These are phyloP conservation scores for Melanerpes formicivorus DNA, from an alignment of 2,113 vertebrate genomes.

Conservation along the genomic window DNA sequence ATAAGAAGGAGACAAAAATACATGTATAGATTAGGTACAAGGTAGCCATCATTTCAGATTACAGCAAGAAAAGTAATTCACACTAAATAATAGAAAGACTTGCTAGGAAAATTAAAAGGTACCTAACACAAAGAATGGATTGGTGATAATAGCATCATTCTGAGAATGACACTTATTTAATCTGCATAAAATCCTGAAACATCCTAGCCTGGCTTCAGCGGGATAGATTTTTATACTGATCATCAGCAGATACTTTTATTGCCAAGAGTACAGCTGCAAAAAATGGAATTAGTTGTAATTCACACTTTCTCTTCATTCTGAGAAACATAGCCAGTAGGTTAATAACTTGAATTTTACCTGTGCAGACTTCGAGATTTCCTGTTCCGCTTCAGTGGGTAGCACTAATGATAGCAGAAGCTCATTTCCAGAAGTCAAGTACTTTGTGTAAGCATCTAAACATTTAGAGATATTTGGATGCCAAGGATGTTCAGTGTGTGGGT, in stretches of 20 bases:
- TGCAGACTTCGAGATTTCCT: neutral
- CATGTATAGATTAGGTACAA: neutral
- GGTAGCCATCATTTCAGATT: neutral
- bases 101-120: neutral
- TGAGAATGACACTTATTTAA: neutral
- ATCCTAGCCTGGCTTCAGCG: neutral
- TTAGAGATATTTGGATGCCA: neutral
- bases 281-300: neutral
- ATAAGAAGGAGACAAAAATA: neutral
- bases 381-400: neutral
- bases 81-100: neutral
- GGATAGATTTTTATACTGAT: neutral
- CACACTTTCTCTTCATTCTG: neutral
- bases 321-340: neutral
- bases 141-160: neutral
- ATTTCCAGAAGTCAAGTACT: neutral
- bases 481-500: neutral
- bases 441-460: neutral
- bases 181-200: neutral
- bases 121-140: neutral
- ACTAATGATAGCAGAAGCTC: neutral
- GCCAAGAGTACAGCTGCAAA: neutral
- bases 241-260: neutral
- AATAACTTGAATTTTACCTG: constrained; percentile 17
- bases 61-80: neutral